Conservation (phyloP, 2,113 vertebrate genomes). For the Abramis brama region DNA sequence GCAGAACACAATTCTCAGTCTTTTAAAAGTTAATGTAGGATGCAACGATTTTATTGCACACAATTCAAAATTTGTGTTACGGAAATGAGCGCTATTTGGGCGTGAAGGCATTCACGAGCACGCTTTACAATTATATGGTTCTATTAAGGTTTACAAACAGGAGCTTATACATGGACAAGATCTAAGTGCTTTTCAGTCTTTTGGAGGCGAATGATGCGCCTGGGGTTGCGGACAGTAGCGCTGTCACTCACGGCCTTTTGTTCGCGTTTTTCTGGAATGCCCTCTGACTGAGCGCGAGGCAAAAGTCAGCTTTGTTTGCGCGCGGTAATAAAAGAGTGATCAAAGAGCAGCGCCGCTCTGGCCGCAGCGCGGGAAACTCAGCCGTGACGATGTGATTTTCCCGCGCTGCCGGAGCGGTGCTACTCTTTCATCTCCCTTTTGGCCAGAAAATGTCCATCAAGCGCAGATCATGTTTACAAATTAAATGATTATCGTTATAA, state of each 20-base stretch:
- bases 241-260: conserved; percentile 75
- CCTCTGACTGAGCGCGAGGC: conserved; percentile 73
- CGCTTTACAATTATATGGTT: conserved; percentile 61
- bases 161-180: conserved; percentile 51
- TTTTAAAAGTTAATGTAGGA: conserved; percentile 48
- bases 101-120: conserved; percentile 51
- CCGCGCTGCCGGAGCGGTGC: conserved; percentile 7
- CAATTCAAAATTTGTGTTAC: conserved; percentile 42
- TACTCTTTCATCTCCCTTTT: background rate
- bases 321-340: conserved; percentile 79
- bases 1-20: background rate
- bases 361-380: conserved; percentile 69
- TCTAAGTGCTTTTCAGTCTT: conserved; percentile 48
- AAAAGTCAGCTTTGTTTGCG: conserved; percentile 82
- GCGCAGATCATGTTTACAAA: background rate
- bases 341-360: conserved; percentile 80
- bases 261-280: conserved; percentile 70
- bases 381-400: conserved; percentile 61
- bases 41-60: conserved; percentile 43
- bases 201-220: conserved; percentile 42
- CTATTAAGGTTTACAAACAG: conserved; percentile 58
- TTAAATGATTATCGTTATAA: background rate
- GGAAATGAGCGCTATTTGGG: conserved; percentile 59
- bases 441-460: background rate
- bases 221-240: conserved; percentile 62